phyloP scores from a whole-genome alignment of 2,888 invertebrate genomes.

The Lochmaea capreae region DNA sequence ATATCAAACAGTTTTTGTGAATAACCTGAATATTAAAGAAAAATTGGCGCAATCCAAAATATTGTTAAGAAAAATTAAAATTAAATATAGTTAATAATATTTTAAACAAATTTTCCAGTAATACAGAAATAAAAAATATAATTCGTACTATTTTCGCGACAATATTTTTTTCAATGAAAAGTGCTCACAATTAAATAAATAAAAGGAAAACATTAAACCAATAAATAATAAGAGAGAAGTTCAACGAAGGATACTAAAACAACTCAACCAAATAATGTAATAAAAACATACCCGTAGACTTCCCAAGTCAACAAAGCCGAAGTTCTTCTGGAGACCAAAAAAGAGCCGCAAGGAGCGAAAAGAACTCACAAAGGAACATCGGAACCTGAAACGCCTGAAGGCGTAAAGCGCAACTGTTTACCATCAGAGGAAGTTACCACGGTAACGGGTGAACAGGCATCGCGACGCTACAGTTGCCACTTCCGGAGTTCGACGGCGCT shows the following conservation, averaged over 20 bases:
- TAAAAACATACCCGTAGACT: constrained; percentile 29
- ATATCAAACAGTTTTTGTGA: too few relatives aligned
- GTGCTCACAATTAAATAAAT: not conserved
- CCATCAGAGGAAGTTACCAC: constrained; percentile 48
- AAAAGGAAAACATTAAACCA: not conserved
- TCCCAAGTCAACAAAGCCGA: constrained; percentile 17
- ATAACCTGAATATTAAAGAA: too few relatives aligned
- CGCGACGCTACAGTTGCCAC: constrained; percentile 31
- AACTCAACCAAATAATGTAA: constrained; percentile 17
- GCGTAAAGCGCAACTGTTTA: constrained; percentile 47
- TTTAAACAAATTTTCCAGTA: too few relatives aligned
- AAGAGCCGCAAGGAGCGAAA: constrained; percentile 40
- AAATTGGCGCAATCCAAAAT: too few relatives aligned
- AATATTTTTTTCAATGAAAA: not conserved
- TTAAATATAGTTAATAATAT: too few relatives aligned
- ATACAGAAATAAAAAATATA: too few relatives aligned
- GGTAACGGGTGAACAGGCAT: constrained; percentile 45
- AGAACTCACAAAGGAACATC: constrained; percentile 41
- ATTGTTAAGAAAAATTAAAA: too few relatives aligned
- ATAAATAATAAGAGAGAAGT: not conserved
- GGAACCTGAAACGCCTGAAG: constrained; percentile 36
- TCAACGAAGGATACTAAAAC: not conserved
- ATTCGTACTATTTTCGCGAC: too few relatives aligned
- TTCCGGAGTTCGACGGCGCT: constrained; percentile 40
- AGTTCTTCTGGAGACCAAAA: constrained; percentile 31